phyloP scores from a whole-genome alignment of 2,888 invertebrate genomes.

The Diarsia brunnea region DNA sequence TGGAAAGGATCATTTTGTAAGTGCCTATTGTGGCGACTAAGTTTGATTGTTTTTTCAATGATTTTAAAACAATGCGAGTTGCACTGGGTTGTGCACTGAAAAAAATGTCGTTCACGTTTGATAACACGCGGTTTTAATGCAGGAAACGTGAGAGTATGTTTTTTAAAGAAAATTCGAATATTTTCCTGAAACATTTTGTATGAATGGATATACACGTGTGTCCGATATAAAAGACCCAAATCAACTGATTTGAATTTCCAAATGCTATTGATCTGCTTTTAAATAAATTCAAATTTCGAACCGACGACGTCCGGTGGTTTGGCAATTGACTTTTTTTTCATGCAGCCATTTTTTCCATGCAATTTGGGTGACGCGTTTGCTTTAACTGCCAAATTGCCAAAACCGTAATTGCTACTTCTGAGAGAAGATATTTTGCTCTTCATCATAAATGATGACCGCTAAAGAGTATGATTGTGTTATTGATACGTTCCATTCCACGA shows the following conservation, averaged over 20 bases:
- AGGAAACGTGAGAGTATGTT: conserved; percentile 78
- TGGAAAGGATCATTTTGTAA: conserved; percentile 82
- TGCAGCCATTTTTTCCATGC: not conserved
- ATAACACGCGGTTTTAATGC: conserved; percentile 72
- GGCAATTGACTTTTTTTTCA: not conserved
- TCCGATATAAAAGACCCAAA: conserved; percentile 1
- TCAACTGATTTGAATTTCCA: conserved; percentile 72
- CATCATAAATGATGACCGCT: conserved; percentile 51
- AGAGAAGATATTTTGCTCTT: conserved; percentile 39
- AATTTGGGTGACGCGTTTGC: conserved; percentile 8
- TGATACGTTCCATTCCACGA: conserved; percentile 76
- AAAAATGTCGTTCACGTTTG: conserved; percentile 81
- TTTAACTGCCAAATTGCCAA: conserved; percentile 21
- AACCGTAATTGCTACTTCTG: conserved; percentile 26
- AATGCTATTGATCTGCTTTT: conserved; percentile 48
- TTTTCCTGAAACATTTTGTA: conserved; percentile 72
- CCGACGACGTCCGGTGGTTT: conserved; percentile 12
- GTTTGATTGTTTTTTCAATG: conserved; percentile 78
- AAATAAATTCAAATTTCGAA: conserved; percentile 42
- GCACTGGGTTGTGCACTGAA: conserved; percentile 73
- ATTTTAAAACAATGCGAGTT: conserved; percentile 74
- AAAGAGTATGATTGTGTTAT: conserved; percentile 70
- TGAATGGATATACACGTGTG: conserved; percentile 41
- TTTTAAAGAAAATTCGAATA: conserved; percentile 77
- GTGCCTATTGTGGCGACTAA: conserved; percentile 81